A percentile compares a stretch with the other conserved stretches of the same genome.
Conservation (phyloP, 2,888 invertebrate genomes). For the Andrena bucephala region DNA sequence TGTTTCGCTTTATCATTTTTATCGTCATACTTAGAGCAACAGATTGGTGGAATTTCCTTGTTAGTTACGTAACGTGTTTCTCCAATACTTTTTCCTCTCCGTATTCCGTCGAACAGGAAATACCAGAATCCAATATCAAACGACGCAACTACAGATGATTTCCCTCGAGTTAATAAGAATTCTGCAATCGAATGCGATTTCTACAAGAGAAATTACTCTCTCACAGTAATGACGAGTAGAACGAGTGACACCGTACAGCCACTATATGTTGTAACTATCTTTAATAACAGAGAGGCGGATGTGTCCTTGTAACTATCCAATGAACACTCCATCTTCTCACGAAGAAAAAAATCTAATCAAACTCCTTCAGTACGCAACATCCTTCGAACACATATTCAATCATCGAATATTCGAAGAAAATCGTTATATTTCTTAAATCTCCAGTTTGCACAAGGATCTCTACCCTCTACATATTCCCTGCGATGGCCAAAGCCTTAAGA, state of each 20-base stretch:
- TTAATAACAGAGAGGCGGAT: not conserved
- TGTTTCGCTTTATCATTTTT: not conserved
- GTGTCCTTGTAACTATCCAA: not conserved
- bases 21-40: not conserved
- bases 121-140: conserved; percentile 11
- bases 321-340: not conserved
- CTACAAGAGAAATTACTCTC: conserved; percentile 22
- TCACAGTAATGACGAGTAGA: not conserved
- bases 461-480: not conserved
- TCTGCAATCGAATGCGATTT: conserved; percentile 23
- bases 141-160: not conserved
- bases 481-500: not conserved
- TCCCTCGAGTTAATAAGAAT: conserved; percentile 19
- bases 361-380: not conserved
- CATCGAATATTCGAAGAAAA: no score
- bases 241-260: conserved; percentile 13
- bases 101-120: conserved; percentile 22
- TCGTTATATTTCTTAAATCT: no score
- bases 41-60: conserved; percentile 22
- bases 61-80: conserved; percentile 36
- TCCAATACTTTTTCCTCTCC: conserved; percentile 27
- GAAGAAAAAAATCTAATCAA: not conserved
- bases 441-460: no score
- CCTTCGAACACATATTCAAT: not conserved
- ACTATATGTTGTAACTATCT: conserved; percentile 8